Conservation (phyloP, 2,113 vertebrate genomes). For the Anseranas semipalmata region DNA sequence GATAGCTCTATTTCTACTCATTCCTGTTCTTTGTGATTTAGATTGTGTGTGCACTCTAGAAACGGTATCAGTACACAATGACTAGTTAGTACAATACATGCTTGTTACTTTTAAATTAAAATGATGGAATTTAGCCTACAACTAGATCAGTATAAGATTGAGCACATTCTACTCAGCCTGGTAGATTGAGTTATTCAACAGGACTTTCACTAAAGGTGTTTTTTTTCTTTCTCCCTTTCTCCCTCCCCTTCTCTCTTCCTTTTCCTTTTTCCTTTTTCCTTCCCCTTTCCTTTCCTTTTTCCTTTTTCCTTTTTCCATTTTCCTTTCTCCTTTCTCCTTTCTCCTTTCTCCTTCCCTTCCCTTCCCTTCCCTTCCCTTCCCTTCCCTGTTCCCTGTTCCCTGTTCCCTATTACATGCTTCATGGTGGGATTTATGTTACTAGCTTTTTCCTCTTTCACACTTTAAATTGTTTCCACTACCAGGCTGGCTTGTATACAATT, state of each 20-base stretch:
- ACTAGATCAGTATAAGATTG: neutral
- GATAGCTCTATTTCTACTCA: neutral
- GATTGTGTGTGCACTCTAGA: neutral
- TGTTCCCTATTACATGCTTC: neutral
- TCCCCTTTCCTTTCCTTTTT: too few species aligned
- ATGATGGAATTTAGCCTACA: neutral
- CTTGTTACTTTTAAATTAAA: neutral
- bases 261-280: too few species aligned
- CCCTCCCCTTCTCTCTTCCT: too few species aligned
- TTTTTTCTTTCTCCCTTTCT: neutral
- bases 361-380: too few species aligned
- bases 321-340: too few species aligned
- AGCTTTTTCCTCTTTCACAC: neutral
- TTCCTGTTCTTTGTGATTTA: neutral
- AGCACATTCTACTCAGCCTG: neutral
- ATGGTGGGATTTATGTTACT: neutral
- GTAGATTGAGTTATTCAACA: neutral
- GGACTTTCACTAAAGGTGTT: neutral
- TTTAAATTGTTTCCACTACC: neutral
- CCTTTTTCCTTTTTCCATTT: too few species aligned
- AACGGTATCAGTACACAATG: neutral
- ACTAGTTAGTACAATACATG: neutral
- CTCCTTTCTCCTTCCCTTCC: too few species aligned
- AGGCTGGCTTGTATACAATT: neutral
- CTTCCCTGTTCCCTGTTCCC: too few species aligned